Base-by-base conservation (phyloP, 2,113 vertebrate species). In the Eonycteris spelaea region DNA sequence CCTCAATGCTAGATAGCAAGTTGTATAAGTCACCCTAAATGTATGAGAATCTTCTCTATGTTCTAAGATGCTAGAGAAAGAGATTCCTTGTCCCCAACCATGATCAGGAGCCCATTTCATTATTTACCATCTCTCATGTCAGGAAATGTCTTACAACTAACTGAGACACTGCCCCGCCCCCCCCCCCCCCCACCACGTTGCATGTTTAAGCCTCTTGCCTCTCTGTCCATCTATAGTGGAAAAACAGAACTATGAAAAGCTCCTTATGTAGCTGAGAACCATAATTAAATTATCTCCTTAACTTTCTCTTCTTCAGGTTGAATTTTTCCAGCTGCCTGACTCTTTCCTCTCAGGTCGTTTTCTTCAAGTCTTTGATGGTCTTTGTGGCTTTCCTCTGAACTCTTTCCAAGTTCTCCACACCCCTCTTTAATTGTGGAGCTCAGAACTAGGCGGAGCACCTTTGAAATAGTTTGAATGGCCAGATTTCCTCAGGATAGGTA, bases 351-450 rank as follows among this genome's bases (percentile, higher is more conserved):
- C 30, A 93, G 79, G 30, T 95, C 75, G 71, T 75, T 91, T 84
- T 73, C 51, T 77, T 95, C 40, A 86, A 90, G 53, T 35, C 75
- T 97, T 97, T 95, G 77, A 95, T 94, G 65, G 24, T 95, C 71
- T 97, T 87, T 92, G 53, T 71, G 55, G 33, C 63, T 97, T 97
- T 92, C 40, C 96, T 92, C 89, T 97, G 95, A 96, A 93, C 83
- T 61, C 83, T 75, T 95, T 90, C 96, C 96, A 97, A 95, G 68
- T 89, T 96, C 59, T 55, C 59, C 91, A 92, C 70, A 59, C 51
- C 40, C 53, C 79, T 95, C 65, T 85, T 90, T 88, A 95, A 95
- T 59, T 85, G 92, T 68, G 73, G 71, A 22, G 33, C 91, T 67
- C 86, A 35, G 86, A 90, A 85, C 84, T 59, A 68, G 75, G 48